Evolutionary conservation across 1,140 invertebrate species (phyloP).

Genomic region (Calephelis virginiensis): DNA sequence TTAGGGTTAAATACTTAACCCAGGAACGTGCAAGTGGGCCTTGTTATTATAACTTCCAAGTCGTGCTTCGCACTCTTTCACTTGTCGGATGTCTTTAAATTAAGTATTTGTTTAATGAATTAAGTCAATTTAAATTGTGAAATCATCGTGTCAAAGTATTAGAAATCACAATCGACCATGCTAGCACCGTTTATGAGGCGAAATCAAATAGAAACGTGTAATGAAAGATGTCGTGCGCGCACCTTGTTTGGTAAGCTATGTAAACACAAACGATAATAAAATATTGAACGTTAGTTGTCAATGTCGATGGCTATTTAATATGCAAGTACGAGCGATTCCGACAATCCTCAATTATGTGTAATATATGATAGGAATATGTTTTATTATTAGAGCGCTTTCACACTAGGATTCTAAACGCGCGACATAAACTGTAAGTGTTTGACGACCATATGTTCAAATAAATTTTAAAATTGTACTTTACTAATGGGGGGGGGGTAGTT

Average conservation of each 20-base stretch:
- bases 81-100: too few relatives aligned
- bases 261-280: conserved; percentile 47
- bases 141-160: conserved; percentile 50
- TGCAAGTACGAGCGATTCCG: not conserved
- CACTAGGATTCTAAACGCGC: not conserved
- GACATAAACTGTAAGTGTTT: too few relatives aligned
- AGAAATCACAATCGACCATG: conserved; percentile 73
- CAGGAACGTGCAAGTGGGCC: too few relatives aligned
- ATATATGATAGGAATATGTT: conserved; percentile 4
- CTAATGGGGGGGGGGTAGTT: too few relatives aligned
- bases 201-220: conserved; percentile 78
- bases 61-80: too few relatives aligned
- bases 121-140: conserved; percentile 27
- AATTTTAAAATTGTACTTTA: too few relatives aligned
- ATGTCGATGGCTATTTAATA: conserved; percentile 1
- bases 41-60: too few relatives aligned
- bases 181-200: conserved; percentile 68
- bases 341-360: conserved; percentile 11
- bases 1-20: too few relatives aligned
- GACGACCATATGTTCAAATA: too few relatives aligned
- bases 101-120: too few relatives aligned
- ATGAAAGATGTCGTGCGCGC: conserved; percentile 69
- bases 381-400: conserved; percentile 4
- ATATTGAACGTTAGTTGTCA: conserved; percentile 3
- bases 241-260: conserved; percentile 66